These are phyloP conservation scores for Acrobasis consociella DNA, from an alignment of 2,888 invertebrate genomes.

Conservation along the genomic window DNA sequence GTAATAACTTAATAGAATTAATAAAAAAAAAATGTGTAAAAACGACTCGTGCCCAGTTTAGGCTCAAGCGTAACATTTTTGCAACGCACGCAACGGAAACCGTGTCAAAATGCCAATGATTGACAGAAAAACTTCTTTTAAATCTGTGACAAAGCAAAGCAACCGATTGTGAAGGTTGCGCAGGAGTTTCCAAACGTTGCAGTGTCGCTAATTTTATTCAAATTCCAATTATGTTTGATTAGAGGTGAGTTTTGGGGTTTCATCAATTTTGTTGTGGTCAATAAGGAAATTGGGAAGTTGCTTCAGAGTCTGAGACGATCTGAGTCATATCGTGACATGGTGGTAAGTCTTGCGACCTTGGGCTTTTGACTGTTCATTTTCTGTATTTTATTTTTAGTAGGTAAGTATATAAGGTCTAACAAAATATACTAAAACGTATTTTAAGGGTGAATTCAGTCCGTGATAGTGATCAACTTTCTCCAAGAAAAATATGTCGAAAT, in stretches of 20 bases:
- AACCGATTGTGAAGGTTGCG: conserved; percentile 5
- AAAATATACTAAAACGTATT: no score
- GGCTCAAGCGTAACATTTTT: conserved; percentile 13
- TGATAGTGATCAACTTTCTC: no score
- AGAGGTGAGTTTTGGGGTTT: neutral
- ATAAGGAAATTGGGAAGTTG: neutral
- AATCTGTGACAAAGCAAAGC: conserved; percentile 7
- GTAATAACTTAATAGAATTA: no score
- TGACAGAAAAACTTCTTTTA: conserved; percentile 2
- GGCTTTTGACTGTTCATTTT: no score
- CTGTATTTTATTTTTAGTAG: neutral
- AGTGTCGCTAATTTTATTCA: conserved; percentile 1
- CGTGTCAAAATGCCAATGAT: conserved; percentile 25
- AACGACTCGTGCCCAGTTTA: no score
- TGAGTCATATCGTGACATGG: no score
- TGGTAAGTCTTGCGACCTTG: no score
- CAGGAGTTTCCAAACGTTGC: neutral
- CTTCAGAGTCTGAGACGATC: neutral
- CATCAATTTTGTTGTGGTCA: neutral
- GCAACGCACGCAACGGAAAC: conserved; percentile 29
- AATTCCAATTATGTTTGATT: neutral
- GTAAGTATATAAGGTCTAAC: neutral
- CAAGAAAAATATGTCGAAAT: no score
- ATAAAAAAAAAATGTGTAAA: no score
- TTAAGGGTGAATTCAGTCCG: no score